These are phyloP conservation scores for Trematomus loennbergii DNA, from an alignment of 2,113 vertebrate species.

Conservation along the genomic window DNA sequence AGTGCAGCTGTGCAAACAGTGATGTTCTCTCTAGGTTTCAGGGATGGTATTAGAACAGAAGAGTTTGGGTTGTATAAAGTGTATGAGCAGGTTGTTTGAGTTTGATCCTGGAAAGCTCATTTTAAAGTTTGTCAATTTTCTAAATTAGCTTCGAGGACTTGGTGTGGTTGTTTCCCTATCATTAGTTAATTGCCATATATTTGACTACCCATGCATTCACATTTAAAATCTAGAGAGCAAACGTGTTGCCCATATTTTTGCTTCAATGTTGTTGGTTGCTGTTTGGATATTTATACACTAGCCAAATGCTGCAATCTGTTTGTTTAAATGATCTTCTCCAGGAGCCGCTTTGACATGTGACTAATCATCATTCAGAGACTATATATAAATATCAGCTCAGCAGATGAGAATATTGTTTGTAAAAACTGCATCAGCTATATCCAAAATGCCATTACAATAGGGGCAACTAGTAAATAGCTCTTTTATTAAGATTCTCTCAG, in stretches of 20 bases:
- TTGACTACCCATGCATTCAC: not conserved
- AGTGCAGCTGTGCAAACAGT: not conserved
- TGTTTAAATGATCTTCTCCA: not conserved
- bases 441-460: not conserved
- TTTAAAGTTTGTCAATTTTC: no score
- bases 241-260: not conserved
- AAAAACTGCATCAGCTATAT: constrained; percentile 6
- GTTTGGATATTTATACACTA: not conserved
- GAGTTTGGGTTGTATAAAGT: not conserved
- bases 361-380: constrained; percentile 14
- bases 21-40: not conserved
- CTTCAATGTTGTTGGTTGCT: not conserved
- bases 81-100: no score
- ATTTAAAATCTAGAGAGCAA: not conserved
- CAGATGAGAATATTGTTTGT: not conserved
- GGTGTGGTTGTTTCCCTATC: not conserved
- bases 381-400: not conserved
- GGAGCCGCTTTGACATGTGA: constrained; percentile 12
- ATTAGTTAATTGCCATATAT: not conserved
- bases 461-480: not conserved
- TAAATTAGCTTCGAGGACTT: not conserved
- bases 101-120: no score
- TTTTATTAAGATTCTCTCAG: not conserved
- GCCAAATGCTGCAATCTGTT: not conserved
- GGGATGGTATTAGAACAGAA: not conserved